Evolutionary conservation across 2,113 vertebrate species (phyloP), one percentile per base, ranked within the genome.

Genomic region (Notothenia coriiceps): DNA sequence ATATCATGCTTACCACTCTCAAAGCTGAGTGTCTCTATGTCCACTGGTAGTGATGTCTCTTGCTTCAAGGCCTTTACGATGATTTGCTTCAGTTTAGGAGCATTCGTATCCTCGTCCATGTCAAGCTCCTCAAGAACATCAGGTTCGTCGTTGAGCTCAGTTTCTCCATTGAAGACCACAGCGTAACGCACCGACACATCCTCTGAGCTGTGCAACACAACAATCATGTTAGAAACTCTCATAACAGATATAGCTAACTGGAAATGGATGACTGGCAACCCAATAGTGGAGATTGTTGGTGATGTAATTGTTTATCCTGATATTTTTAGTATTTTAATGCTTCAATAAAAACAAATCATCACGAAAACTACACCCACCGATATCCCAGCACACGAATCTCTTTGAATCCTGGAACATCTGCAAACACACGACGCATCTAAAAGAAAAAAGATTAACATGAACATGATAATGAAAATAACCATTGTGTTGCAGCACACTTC

Each of bases 381-480:
- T 97, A 97, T 94, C 96, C 96, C 73, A 98, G 79, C 40, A 98
- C 92, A 0, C 88, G 95, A 33, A 99, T 96, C 83, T 97, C 97
- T 94, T 98, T 97, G 92, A 99, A 98, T 87, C 98, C 97, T 83
- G 96, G 95, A 91, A 99, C 94, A 76, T 96, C 98, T 90, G 96
- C 92, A 90, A 99, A 96, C 88, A 96, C 94, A 51, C 94, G 96
- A 94, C 95, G 88, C 95, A 99, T 96, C 98, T 99, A 77, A 0
- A 76, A 77, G 0, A 76, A 2, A 70, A 49, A 64, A 83, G 10
- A 77, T 77, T 33, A 50, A 88, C 6, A 83, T 86, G 46, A 86
- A 43, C 2, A 12, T 66, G 1, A 17, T 13, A n/a, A n/a, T 61
- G 7, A 67, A 51, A 61, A 40, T 1, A 40, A 40, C 35, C 1